Evolutionary conservation across 2,888 invertebrate genomes (phyloP), one percentile per base, ranked within the genome.

Genomic region (Leptopterna dolabrata): DNA sequence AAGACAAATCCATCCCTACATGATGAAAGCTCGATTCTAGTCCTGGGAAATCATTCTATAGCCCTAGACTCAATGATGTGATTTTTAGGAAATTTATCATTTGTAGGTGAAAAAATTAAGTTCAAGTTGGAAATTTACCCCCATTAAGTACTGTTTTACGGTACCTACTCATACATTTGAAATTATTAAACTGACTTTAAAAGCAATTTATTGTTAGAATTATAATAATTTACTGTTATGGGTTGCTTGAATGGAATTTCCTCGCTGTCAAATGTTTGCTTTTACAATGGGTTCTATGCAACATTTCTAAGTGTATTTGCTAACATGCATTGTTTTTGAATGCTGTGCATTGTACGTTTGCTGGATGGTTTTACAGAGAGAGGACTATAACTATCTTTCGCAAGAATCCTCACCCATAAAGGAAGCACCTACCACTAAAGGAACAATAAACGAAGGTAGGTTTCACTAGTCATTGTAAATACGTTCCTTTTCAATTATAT

Each of bases 401-500:
- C 85, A 85, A 73, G 85, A 85, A 27, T 36, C 85, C 43, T 85
- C 85, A n/a, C 85, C 85, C 7, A 29, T 73, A 19, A 85, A 85
- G 27, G 85, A 85, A 71, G 19, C 85, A n/a, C 76, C 85, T 16
- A 45, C 76, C 27, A 11, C 16, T 2, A 30, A 63, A 11, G 43
- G 43, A 63, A 27, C 45, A 9, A 29, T 27, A 0, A 43, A 27
- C 36, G 47, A 85, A 85, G 85, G 85, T 85, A 45, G 73, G 83
- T 83, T 19, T 81, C 36, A 36, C 7, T 7, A 4, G 36, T 36
- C 7, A 36, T 36, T 36, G n/a, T 36, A 7, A 7, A 36, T 4
- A 7, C 36, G 7, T 36, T 36, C 7, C 36, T 36, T 4, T 36
- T 36, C 4, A 36, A n/a, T n/a, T n/a, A n/a, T n/a, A n/a, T n/a